Conservation (phyloP, 2,888 invertebrate genomes). For the Phaonia tiefii region DNA sequence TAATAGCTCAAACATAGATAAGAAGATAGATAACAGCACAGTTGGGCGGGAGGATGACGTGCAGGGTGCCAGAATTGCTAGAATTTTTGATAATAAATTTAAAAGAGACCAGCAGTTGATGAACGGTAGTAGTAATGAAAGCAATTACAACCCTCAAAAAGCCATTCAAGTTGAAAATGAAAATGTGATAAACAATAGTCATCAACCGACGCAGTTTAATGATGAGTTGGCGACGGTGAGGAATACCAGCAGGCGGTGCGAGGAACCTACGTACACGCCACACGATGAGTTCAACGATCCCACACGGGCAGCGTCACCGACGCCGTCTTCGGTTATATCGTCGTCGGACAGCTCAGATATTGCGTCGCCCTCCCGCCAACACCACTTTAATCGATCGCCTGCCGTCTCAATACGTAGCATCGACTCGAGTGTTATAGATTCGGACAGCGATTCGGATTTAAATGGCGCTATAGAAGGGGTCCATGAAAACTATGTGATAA, state of each 20-base stretch:
- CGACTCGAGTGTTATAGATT: constrained; percentile 78
- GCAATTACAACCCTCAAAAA: constrained; percentile 38
- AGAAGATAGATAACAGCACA: too few relatives aligned
- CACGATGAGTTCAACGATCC: constrained; percentile 41
- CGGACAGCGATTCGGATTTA: constrained; percentile 75
- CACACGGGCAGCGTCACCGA: constrained; percentile 13
- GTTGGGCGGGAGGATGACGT: constrained; percentile 12
- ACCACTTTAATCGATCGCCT: constrained; percentile 70
- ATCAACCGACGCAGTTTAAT: background rate
- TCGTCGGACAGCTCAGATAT: constrained; percentile 17
- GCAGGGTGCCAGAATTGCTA: constrained; percentile 12
- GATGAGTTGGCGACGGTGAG: background rate
- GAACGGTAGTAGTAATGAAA: constrained; percentile 19
- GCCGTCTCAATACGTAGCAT: constrained; percentile 77
- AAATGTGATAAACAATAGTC: constrained; percentile 41
- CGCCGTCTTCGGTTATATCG: constrained; percentile 41
- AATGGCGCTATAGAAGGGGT: constrained; percentile 71
- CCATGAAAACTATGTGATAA: constrained; percentile 74
- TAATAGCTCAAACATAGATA: constrained; percentile 35
- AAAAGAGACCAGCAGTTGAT: constrained; percentile 23
- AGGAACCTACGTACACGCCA: constrained; percentile 26
- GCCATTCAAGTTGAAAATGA: constrained; percentile 29
- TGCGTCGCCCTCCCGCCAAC: constrained; percentile 37
- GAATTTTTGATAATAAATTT: constrained; percentile 40
- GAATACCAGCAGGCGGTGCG: constrained; percentile 7